phyloP scores from a whole-genome alignment of 2,113 vertebrate species.

The Caranx melampygus region DNA sequence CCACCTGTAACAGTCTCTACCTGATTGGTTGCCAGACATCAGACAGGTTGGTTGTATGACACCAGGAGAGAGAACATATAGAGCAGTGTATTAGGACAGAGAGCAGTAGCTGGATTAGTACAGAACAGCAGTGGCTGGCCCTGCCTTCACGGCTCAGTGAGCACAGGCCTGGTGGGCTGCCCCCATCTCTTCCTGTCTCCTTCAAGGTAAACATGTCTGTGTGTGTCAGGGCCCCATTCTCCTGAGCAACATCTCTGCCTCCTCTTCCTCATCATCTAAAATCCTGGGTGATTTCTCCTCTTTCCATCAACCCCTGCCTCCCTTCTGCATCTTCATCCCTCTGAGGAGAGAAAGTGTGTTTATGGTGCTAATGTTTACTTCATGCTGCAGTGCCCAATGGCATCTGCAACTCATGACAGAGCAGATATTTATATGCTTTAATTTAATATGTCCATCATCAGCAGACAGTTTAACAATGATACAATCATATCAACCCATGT shows the following conservation, averaged over 20 bases:
- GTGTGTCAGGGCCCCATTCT: conserved; percentile 14
- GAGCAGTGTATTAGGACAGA: not conserved
- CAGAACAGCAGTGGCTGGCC: conserved; percentile 24
- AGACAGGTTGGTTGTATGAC: not conserved
- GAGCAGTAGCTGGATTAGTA: conserved; percentile 28
- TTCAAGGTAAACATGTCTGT: conserved; percentile 11
- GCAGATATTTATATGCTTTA: not conserved
- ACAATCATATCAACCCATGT: not conserved
- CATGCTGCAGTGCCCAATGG: not conserved
- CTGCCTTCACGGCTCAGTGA: conserved; percentile 32
- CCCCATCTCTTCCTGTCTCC: conserved; percentile 15
- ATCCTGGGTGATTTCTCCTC: not conserved
- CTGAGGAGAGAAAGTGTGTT: not conserved
- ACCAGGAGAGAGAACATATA: not conserved
- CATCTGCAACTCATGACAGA: not conserved
- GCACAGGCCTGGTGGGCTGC: conserved; percentile 33
- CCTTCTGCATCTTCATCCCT: too few species aligned
- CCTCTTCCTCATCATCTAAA: not conserved
- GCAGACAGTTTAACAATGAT: not conserved
- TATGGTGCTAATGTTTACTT: conserved; percentile 3
- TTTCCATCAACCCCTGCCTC: not conserved
- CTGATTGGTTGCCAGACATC: not conserved
- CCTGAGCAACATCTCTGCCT: not conserved
- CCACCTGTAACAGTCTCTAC: too few species aligned
- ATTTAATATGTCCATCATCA: not conserved